These are phyloP conservation scores for Scomberomorus guttatus DNA, from an alignment of 2,797 vertebrate species.

Conservation along the genomic window DNA sequence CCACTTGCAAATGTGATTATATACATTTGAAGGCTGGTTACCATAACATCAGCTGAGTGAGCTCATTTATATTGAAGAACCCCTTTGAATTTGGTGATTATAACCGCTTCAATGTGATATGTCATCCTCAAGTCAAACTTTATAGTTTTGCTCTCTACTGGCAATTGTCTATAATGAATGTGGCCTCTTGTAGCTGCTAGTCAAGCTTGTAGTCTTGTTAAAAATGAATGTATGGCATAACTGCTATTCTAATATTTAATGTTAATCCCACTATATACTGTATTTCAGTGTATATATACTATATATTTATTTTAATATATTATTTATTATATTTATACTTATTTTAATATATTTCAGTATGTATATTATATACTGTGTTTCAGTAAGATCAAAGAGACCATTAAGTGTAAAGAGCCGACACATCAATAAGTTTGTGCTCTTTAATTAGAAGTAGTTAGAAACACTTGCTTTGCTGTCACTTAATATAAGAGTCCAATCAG, in stretches of 20 bases:
- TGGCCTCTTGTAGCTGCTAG: too few relatives aligned
- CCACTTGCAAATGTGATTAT: too few relatives aligned
- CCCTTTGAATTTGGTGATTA: background rate
- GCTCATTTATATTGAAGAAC: too few relatives aligned
- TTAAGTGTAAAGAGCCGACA: conserved; percentile 22
- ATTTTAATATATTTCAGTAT: too few relatives aligned
- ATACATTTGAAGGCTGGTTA: too few relatives aligned
- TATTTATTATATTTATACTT: too few relatives aligned
- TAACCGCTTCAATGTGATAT: background rate
- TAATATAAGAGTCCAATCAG: conserved; percentile 47
- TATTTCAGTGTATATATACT: too few relatives aligned
- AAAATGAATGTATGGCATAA: background rate
- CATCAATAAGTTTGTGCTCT: background rate
- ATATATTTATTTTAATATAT: too few relatives aligned
- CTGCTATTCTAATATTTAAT: background rate
- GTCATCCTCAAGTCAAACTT: background rate
- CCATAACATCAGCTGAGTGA: too few relatives aligned
- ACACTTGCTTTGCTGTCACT: conserved; percentile 36
- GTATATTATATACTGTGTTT: too few relatives aligned
- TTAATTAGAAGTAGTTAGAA: conserved; percentile 31
- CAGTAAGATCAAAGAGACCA: conserved; percentile 5
- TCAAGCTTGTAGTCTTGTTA: background rate
- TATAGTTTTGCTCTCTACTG: background rate
- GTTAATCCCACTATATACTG: background rate
- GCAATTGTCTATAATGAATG: background rate